phyloP scores from a whole-genome alignment of 2,113 vertebrate species.

The Xenopus laevis region DNA sequence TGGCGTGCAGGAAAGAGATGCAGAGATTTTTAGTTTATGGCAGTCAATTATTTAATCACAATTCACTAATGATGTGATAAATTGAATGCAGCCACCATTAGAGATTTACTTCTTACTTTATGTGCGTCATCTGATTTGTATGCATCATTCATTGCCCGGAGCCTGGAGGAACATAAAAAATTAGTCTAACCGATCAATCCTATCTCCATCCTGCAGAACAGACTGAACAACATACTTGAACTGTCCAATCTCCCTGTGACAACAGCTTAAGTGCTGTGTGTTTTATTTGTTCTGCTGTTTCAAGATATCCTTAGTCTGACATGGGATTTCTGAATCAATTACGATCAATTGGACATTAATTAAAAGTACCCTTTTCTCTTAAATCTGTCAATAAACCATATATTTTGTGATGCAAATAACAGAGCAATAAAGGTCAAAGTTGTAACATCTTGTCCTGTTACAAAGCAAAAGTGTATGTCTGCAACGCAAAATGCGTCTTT shows the following conservation, averaged over 20 bases:
- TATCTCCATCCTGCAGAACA: constrained; percentile 49
- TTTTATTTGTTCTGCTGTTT: constrained; percentile 53
- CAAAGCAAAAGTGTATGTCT: too few relatives aligned
- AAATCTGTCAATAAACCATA: background rate
- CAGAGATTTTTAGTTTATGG: constrained; percentile 46
- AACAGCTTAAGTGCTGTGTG: constrained; percentile 49
- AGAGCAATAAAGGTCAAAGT: background rate
- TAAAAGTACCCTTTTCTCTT: background rate
- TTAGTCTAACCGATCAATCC: constrained; percentile 51
- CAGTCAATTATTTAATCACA: constrained; percentile 44
- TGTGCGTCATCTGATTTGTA: constrained; percentile 48
- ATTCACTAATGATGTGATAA: constrained; percentile 37
- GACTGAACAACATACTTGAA: constrained; percentile 40
- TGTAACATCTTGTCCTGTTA: too few relatives aligned
- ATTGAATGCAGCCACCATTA: constrained; percentile 42
- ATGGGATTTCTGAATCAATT: background rate
- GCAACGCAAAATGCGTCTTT: too few relatives aligned
- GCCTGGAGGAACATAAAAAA: constrained; percentile 29
- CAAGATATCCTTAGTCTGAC: constrained; percentile 49
- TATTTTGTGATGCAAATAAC: background rate
- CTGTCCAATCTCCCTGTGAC: constrained; percentile 40
- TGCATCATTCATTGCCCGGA: constrained; percentile 38
- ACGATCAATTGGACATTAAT: background rate
- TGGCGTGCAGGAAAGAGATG: constrained; percentile 20
- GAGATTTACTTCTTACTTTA: constrained; percentile 34